Evolutionary conservation across 2,888 invertebrate genomes (phyloP), one percentile per base, ranked within the genome.

Genomic region (Lepidonotus clava): DNA sequence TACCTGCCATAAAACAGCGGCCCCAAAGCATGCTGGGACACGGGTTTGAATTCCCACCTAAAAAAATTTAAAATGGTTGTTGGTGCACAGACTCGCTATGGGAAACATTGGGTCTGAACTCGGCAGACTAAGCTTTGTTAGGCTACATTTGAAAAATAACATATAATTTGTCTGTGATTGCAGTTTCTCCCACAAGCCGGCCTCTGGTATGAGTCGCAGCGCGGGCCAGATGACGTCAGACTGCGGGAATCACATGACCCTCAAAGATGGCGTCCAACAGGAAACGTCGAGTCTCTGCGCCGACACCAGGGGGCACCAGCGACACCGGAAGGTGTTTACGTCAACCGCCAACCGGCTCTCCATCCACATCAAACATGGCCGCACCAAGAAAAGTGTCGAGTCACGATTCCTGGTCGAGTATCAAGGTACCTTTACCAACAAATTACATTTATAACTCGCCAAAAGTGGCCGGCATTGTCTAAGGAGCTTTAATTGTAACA

Each of bases 281-380:
- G 1, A 40, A 5, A n/a, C 46, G 14, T 6, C 6, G 0, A 80
- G 18, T 5, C 80, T 80, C 24, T 80, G 80, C 28, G 28, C 41
- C 1, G 80, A 80, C 80, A 21, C 80, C 80, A 51, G 80, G 32
- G 51, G 51, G 14, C 14, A 24, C 41, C 41, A 80, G 32, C 80
- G 80, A 1, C 80, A 80, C 51, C 80, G 46, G n/a, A 51, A 80
- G 32, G 80, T 80, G 28, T 80, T 80, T 41, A 80, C 80, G 46
- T 80, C 80, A 80, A 28, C 80, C 28, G 51, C 46, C 14, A 80
- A 80, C 46, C 11, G 51, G n/a, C 41, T 80, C 46, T 28, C 4
- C 32, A 46, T 80, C 18, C 80, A 80, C 51, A 32, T 80, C 41
- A 80, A 80, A 80, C 80, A 80, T 80, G 80, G 80, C 41, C 41